Evolutionary conservation across 2,797 vertebrate genomes (phyloP).

Genomic region (Morus bassanus): DNA sequence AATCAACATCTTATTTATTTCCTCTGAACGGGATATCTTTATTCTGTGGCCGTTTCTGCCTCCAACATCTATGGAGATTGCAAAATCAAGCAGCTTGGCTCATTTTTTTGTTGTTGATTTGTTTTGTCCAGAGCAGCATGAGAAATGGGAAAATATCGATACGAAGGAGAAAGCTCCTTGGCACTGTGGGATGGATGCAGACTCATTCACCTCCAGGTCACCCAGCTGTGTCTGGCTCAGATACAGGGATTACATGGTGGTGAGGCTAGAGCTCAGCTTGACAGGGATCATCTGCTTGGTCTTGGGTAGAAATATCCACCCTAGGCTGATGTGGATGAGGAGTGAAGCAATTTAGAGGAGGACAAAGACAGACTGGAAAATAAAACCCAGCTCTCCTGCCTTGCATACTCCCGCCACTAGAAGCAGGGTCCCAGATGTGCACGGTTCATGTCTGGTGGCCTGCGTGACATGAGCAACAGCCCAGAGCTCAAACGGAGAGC

Average conservation of each 20-base stretch:
- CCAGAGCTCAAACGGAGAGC: neutral
- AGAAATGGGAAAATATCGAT: neutral
- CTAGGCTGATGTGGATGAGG: neutral
- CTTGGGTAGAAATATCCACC: neutral
- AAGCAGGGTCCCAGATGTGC: neutral
- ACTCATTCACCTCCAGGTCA: neutral
- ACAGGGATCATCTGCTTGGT: neutral
- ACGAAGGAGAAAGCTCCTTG: neutral
- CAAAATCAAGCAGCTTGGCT: neutral
- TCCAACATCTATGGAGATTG: neutral
- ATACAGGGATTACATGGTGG: accelerated
- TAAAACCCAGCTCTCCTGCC: neutral
- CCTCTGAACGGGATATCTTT: conserved; percentile 14
- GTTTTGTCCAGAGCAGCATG: neutral
- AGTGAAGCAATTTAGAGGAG: neutral
- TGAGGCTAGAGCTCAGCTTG: neutral
- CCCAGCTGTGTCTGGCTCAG: neutral
- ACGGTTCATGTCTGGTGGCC: accelerated
- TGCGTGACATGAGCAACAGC: accelerated
- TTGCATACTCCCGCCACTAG: accelerated
- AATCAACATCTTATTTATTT: conserved; percentile 62
- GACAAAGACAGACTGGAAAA: neutral
- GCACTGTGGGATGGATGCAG: neutral
- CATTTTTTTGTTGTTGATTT: neutral
- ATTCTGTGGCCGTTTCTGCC: neutral